A percentile compares a stretch with the other conserved stretches of the same genome.
These are phyloP conservation scores for Cheilosia impressa DNA, from an alignment of 2,888 invertebrate species.

Conservation along the genomic window DNA sequence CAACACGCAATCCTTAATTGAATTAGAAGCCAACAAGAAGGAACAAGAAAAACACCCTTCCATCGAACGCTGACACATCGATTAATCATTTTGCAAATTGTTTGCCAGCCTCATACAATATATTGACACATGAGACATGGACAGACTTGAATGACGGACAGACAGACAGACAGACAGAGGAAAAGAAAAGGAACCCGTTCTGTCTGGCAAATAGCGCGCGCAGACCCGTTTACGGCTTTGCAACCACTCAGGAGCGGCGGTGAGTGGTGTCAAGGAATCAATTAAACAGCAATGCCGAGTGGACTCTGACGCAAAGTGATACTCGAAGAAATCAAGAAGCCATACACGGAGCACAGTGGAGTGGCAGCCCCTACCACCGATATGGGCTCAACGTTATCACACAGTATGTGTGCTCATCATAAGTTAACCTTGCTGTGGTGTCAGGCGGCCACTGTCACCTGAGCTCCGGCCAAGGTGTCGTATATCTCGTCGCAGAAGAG, in stretches of 20 bases:
- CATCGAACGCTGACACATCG: conserved; percentile 53
- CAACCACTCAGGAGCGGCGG: conserved; percentile 45
- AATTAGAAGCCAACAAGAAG: conserved; percentile 69
- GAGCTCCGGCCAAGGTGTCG: conserved; percentile 64
- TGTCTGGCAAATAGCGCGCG: conserved; percentile 41
- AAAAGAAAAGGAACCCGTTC: conserved; percentile 53
- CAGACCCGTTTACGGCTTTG: conserved; percentile 50
- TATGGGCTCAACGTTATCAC: conserved; percentile 48
- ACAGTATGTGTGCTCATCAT: conserved; percentile 48
- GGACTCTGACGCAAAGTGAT: conserved; percentile 51
- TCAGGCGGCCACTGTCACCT: conserved; percentile 57
- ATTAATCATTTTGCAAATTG: conserved; percentile 75
- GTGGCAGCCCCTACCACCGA: conserved; percentile 23
- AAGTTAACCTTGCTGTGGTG: conserved; percentile 69
- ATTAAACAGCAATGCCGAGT: conserved; percentile 65
- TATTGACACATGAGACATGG: conserved; percentile 67
- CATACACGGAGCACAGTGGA: conserved; percentile 26
- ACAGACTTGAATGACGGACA: conserved; percentile 55
- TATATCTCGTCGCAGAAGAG: conserved; percentile 23
- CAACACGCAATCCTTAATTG: conserved; percentile 70
- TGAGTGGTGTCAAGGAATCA: conserved; percentile 74
- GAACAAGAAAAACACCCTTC: conserved; percentile 17
- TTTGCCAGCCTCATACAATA: conserved; percentile 57
- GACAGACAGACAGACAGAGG: conserved; percentile 36
- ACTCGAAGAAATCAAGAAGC: conserved; percentile 60